Conservation (phyloP, 1,140 invertebrate species). For the Diorhabda sublineata region DNA sequence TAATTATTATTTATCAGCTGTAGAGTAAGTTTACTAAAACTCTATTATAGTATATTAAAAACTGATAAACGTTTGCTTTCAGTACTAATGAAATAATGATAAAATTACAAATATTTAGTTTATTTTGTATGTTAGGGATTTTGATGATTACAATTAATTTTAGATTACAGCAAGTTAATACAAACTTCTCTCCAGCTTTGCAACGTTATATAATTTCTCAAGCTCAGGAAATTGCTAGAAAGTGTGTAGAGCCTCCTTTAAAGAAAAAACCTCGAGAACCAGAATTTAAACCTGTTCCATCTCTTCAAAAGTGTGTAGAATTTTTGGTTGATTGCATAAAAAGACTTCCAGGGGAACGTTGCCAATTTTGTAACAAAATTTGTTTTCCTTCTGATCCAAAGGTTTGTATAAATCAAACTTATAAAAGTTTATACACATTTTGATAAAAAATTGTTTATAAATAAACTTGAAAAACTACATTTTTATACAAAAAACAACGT, state of each 20-base stretch:
- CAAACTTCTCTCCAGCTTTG: slow-evolving; percentile 65
- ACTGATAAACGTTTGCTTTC: no score
- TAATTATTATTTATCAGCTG: slow-evolving; percentile 57
- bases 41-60: no score
- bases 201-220: slow-evolving; percentile 61
- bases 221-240: slow-evolving; percentile 63
- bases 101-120: no score
- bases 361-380: slow-evolving; percentile 59
- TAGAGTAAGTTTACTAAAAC: slow-evolving; percentile 49
- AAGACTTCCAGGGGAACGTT: slow-evolving; percentile 57
- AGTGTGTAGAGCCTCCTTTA: slow-evolving; percentile 67
- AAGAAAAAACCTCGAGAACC: slow-evolving; percentile 50
- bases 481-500: no score
- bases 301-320: slow-evolving; percentile 56
- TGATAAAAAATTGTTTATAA: no score
- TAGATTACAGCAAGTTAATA: slow-evolving; percentile 57
- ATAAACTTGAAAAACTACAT: no score
- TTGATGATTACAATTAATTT: slow-evolving; percentile 1
- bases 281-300: slow-evolving; percentile 59
- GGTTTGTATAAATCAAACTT: slow-evolving; percentile 34
- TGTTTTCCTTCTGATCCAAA: slow-evolving; percentile 60
- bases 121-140: no score
- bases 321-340: slow-evolving; percentile 63
- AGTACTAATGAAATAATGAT: no score
- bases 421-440: no score